A percentile compares a stretch with the other conserved stretches of the same genome.
These are phyloP conservation scores for Cacoxenus indagator DNA, from an alignment of 2,888 invertebrate species.

Conservation along the genomic window DNA sequence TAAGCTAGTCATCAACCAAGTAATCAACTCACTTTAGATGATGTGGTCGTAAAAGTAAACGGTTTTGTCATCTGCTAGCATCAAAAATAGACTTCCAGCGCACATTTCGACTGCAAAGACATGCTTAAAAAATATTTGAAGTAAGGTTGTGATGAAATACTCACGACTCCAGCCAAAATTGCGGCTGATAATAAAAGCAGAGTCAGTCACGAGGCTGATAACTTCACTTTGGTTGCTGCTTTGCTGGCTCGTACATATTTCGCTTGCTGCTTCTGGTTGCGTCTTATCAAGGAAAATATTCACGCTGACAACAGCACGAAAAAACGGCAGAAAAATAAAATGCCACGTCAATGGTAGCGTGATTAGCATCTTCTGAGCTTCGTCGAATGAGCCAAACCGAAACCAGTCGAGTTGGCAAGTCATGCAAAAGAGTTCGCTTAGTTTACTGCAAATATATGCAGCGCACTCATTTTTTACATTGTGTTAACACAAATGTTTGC, in stretches of 20 bases:
- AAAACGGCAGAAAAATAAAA: background rate
- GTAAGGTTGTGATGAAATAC: background rate
- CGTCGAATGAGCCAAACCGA: background rate
- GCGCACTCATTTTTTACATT: no score
- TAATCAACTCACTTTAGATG: no score
- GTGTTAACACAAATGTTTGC: background rate
- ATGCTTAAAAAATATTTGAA: background rate
- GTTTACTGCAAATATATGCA: background rate
- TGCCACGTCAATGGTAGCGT: constrained; percentile 13
- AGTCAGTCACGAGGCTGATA: background rate
- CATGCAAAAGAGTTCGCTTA: background rate
- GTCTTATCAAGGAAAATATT: background rate
- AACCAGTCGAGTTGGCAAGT: background rate
- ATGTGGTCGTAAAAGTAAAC: no score
- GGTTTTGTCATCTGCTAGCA: no score
- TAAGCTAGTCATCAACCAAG: no score
- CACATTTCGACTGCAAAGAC: no score
- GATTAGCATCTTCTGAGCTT: constrained; percentile 20
- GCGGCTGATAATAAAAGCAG: background rate
- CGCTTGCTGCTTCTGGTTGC: background rate
- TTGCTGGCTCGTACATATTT: background rate
- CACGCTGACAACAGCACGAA: background rate
- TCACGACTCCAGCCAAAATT: background rate
- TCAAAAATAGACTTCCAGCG: no score
- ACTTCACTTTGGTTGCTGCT: background rate